Conservation (phyloP, 2,113 vertebrate species). For the Nasalis larvatus region DNA sequence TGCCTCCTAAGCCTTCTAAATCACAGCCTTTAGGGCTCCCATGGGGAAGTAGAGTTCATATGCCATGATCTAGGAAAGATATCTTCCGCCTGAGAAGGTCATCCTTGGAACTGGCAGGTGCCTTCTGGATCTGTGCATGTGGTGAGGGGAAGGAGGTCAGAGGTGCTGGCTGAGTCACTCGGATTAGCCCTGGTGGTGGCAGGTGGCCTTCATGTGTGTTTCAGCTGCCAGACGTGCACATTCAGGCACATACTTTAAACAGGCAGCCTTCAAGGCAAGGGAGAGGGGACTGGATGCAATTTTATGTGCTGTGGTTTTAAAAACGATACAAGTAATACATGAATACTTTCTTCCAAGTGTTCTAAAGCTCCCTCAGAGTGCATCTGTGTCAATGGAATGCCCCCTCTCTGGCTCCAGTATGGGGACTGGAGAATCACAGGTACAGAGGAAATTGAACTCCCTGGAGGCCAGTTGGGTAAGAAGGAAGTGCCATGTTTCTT, state of each 20-base stretch:
- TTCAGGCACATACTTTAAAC: neutral
- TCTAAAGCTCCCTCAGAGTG: fast-evolving
- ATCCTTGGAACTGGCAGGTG: neutral
- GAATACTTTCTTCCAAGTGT: neutral
- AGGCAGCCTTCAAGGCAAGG: neutral
- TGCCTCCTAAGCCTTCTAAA: neutral
- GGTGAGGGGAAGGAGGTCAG: neutral
- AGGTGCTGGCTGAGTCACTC: neutral
- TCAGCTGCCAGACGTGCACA: neutral
- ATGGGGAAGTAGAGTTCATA: neutral
- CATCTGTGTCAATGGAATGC: neutral
- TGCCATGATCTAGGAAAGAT: neutral
- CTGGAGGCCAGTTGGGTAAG: neutral
- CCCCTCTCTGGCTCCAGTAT: no score
- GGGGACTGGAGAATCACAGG: neutral
- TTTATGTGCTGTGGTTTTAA: neutral
- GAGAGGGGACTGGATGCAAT: no score
- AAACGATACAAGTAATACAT: neutral
- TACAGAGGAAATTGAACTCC: neutral
- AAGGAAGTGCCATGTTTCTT: conserved; percentile 21
- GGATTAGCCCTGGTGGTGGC: neutral
- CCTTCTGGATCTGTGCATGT: neutral
- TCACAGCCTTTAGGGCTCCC: neutral
- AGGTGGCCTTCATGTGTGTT: neutral
- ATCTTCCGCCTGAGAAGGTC: neutral